Conservation (phyloP, 2,888 invertebrate genomes). For the Glyphotaelius pellucidus region DNA sequence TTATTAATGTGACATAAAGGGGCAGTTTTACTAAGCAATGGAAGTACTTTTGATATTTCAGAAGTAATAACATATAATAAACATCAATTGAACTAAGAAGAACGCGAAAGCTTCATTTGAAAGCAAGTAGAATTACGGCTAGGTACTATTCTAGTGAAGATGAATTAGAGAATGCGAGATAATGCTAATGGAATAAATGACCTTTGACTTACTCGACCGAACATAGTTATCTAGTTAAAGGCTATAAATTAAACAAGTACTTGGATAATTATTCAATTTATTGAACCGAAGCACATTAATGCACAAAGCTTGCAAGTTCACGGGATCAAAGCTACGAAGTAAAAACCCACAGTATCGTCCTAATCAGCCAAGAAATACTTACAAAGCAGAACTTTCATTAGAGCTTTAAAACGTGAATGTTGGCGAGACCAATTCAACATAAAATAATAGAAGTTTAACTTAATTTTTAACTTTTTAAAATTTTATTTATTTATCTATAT, state of each 20-base stretch:
- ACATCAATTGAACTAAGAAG: background rate
- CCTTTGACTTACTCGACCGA: slow-evolving; percentile 7
- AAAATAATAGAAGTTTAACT: too few species aligned
- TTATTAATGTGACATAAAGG: background rate
- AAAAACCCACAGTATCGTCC: background rate
- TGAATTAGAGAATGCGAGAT: background rate
- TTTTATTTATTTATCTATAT: too few species aligned
- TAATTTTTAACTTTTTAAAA: too few species aligned
- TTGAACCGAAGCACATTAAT: slow-evolving; percentile 31
- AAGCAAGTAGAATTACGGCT: background rate
- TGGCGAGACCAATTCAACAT: too few species aligned
- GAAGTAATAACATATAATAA: too few species aligned
- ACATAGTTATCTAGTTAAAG: slow-evolving; percentile 44
- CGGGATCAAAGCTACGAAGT: background rate
- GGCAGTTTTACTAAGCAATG: background rate
- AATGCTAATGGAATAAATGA: slow-evolving; percentile 38
- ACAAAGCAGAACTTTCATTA: background rate
- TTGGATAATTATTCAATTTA: slow-evolving; percentile 45
- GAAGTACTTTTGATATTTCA: background rate
- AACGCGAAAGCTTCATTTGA: background rate
- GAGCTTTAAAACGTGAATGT: background rate
- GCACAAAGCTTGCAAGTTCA: slow-evolving; percentile 2
- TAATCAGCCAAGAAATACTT: background rate
- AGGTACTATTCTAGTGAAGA: background rate
- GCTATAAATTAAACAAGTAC: slow-evolving; percentile 38